Base-by-base conservation (phyloP, 2,888 invertebrate genomes). In the Dasypolia templi region DNA sequence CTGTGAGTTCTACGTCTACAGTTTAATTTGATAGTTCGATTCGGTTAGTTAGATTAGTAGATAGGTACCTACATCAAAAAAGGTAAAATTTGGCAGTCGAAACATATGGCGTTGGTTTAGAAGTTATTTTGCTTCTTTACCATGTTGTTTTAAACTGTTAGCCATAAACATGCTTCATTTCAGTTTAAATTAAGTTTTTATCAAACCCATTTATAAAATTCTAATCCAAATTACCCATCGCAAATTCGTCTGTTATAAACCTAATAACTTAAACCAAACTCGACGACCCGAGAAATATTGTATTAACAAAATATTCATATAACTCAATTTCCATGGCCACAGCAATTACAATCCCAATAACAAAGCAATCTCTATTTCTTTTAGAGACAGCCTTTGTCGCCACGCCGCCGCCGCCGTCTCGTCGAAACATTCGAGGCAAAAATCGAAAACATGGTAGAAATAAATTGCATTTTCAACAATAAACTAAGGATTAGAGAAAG, bases 291-390 rank as follows among this genome's bases (percentile, higher is more conserved):
- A 59, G 32, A 58, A 56, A 67, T 79, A 29, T 46, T 64, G n/a
- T 26, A 87, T 89, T 89, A 84, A 77, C 89, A 90, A 89, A 88
- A 85, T 87, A 87, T 87, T 84, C 82, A 71, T 82, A 89, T 88
- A 88, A 88, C 44, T 89, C 88, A 85, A 85, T 82, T 86, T 84
- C 81, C 69, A 74, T 76, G 84, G 74, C 82, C 82, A 80, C 75
- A 74, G 74, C 76, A 70, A 87, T 88, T 90, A 84, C 87, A 90
- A 87, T 88, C 73, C 81, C 75, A 88, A 88, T 90, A 89, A 85
- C 82, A 84, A 75, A 83, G 75, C 81, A 44, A 76, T 85, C 81
- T 81, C 80, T 86, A 79, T 76, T 79, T 80, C 85, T 84, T 78
- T 84, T 78, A 70, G 78, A 71, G 72, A 46, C 67, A 68, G 75